Base-by-base conservation (phyloP, 1,140 invertebrate genomes). In the Bombus pascuorum region DNA sequence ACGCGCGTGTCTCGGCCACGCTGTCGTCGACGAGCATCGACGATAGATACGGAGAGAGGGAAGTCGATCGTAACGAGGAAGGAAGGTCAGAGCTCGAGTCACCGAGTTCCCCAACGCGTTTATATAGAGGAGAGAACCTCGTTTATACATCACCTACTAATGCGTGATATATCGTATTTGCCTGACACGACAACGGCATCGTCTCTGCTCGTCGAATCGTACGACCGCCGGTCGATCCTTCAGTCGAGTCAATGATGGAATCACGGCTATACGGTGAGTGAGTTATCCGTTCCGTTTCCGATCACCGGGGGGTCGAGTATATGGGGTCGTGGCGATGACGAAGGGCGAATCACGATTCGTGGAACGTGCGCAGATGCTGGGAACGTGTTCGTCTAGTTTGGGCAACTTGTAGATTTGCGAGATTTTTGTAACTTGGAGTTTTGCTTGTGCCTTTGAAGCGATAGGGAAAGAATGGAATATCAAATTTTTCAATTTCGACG, bases 21-120 rank as follows among this genome's bases (percentile, higher is more conserved):
- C 1, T 62, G 13, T 42, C 73, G 34, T 18, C 25, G 53, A 39
- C 8, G n/a, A 32, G 28, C 57, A 44, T 82, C 85, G 87, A 25
- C 37, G 22, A 62, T 4, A n/a, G 28, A 62, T 62, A 62, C 39
- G 39, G 86, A 81, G 53, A 39, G 66, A 79, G 62, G 74, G 32
- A 57, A 22, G 39, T 39, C 0, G 71, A 73, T n/a, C 22, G 42
- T 12, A 57, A 32, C 47, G 47, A 28, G 57, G 25, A 78, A 62
- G 74, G 91, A 90, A 91, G 92, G 90, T 92, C 91, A 92, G 71
- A 91, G 91, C 90, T 91, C 89, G 87, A 90, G 86, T 28, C 9
- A 18, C 13, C 81, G 71, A 77, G 84, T 81, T 72, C 66, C 83
- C 86, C 83, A 68, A 87, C 89, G 89, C 89, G 89, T 90, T 92